Evolutionary conservation across 30 jellyfish, hydroid and myxozoan species (phyloP).

Genomic region (Cassiopea xamachana): DNA sequence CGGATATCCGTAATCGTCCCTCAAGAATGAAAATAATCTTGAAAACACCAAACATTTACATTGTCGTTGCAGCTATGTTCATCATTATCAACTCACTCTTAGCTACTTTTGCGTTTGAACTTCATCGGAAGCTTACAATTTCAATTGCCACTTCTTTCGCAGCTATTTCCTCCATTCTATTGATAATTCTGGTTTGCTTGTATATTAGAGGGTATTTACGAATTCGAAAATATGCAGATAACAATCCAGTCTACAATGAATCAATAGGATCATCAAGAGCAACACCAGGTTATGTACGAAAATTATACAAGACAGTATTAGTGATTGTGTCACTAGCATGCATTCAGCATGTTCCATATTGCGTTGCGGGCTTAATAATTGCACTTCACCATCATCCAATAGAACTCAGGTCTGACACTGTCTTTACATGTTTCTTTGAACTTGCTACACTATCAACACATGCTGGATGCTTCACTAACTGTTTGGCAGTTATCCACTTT

Average conservation of each 20-base stretch:
- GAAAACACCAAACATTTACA: neutral
- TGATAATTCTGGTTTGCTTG: neutral
- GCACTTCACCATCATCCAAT: neutral
- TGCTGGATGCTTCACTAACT: neutral
- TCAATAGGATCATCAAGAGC: neutral
- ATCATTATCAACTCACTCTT: neutral
- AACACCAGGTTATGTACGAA: constrained; percentile 7
- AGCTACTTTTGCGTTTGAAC: neutral
- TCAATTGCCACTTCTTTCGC: neutral
- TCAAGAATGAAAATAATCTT: neutral
- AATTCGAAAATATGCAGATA: neutral
- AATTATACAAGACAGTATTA: constrained; percentile 16
- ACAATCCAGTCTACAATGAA: constrained; percentile 1
- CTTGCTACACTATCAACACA: neutral
- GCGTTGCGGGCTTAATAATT: neutral
- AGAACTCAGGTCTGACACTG: neutral
- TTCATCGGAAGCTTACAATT: neutral
- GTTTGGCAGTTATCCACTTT: neutral
- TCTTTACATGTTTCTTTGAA: neutral
- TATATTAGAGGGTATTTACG: constrained; percentile 13
- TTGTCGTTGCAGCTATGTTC: neutral
- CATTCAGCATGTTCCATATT: neutral
- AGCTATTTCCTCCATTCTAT: neutral
- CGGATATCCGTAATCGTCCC: neutral
- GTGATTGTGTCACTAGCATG: neutral